Evolutionary conservation across 2,888 invertebrate species (phyloP).

Genomic region (Philopedon plagiatum): DNA sequence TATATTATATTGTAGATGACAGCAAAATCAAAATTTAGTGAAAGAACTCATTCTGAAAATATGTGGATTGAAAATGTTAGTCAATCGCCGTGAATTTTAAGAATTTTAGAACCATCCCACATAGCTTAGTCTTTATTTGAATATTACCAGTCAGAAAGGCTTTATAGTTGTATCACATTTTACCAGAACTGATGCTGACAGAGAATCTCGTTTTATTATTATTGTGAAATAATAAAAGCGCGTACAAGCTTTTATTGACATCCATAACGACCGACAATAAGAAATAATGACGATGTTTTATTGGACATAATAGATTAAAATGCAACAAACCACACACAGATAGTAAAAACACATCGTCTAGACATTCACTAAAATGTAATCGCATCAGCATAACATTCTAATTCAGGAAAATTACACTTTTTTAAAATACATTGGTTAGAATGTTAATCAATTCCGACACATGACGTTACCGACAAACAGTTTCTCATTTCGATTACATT

Average conservation of each 20-base stretch:
- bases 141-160: neutral
- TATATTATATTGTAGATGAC: too few relatives aligned
- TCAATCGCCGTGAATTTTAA: too few relatives aligned
- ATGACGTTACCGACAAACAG: too few relatives aligned
- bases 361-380: slow-evolving; percentile 38
- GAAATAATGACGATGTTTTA: slow-evolving; percentile 30
- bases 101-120: too few relatives aligned
- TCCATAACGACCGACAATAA: slow-evolving; percentile 20
- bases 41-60: too few relatives aligned
- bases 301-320: slow-evolving; percentile 37
- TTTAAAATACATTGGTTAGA: neutral
- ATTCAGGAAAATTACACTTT: neutral
- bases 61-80: too few relatives aligned
- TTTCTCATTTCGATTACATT: too few relatives aligned
- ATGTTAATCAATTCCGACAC: too few relatives aligned
- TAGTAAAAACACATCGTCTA: slow-evolving; percentile 39
- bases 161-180: neutral
- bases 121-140: too few relatives aligned
- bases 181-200: neutral
- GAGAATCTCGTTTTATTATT: neutral
- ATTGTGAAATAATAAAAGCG: slow-evolving; percentile 6
- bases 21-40: too few relatives aligned
- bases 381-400: neutral
- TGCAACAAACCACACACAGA: slow-evolving; percentile 30
- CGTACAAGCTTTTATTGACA: slow-evolving; percentile 19